A percentile compares a stretch with the other conserved stretches of the same genome.
phyloP scores from a whole-genome alignment of 2,113 vertebrate species.

The Trematocara macrostoma region DNA sequence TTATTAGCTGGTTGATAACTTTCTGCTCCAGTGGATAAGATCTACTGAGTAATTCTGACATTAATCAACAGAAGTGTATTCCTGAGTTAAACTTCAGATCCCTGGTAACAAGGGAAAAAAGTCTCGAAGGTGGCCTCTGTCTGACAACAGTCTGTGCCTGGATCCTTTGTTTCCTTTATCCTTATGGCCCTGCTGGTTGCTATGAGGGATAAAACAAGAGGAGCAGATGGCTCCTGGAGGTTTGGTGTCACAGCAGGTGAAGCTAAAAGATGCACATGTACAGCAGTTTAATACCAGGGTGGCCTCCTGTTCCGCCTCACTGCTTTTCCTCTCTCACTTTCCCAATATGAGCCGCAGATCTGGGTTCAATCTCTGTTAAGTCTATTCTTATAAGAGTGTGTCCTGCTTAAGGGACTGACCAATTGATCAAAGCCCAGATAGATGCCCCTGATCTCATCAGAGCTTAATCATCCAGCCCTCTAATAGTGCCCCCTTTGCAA shows the following conservation, averaged over 20 bases:
- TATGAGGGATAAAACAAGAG: slow-evolving; percentile 46
- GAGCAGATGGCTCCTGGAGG: slow-evolving; percentile 70
- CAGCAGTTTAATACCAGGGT: slow-evolving; percentile 38
- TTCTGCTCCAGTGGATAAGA: background rate
- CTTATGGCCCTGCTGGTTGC: slow-evolving; percentile 57
- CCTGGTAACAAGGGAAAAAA: background rate
- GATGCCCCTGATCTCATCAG: slow-evolving; percentile 58
- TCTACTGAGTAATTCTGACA: background rate
- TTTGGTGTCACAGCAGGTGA: slow-evolving; percentile 69
- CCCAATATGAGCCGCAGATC: background rate
- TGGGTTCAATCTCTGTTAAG: background rate
- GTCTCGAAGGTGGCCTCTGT: slow-evolving; percentile 16
- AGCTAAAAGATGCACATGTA: slow-evolving; percentile 38
- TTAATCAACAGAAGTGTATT: background rate
- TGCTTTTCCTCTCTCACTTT: background rate
- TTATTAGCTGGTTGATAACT: background rate
- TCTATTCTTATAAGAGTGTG: slow-evolving; percentile 9
- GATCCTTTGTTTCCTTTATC: slow-evolving; percentile 52
- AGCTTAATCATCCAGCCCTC: slow-evolving; percentile 34
- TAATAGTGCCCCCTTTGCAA: slow-evolving; percentile 4
- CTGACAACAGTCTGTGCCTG: slow-evolving; percentile 24
- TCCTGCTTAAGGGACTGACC: slow-evolving; percentile 11
- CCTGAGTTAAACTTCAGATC: background rate
- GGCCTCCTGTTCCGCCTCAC: slow-evolving; percentile 1
- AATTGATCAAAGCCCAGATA: slow-evolving; percentile 14